Conservation (phyloP, 1,140 invertebrate genomes). For the Rhagoletis zephyria region DNA sequence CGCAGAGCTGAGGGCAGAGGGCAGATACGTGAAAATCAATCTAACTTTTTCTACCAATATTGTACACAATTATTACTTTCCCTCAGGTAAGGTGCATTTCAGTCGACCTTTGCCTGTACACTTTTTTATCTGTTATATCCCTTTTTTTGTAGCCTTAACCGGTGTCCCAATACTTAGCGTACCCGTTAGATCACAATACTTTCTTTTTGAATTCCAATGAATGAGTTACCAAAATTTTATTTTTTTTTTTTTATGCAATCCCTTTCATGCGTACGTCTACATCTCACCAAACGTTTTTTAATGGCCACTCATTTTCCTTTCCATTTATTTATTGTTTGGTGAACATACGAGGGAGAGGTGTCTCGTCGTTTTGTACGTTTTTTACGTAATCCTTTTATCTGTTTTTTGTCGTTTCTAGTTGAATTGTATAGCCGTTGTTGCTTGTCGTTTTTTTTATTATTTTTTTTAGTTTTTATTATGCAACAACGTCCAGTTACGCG, state of each 20-base stretch:
- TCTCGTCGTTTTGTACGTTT: conserved; percentile 2
- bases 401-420: not conserved
- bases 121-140: not conserved
- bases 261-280: not conserved
- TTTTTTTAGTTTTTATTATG: conserved; percentile 8
- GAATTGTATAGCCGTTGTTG: not conserved
- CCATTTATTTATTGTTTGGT: not conserved
- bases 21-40: too few relatives aligned
- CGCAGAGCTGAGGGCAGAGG: too few relatives aligned
- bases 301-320: not conserved
- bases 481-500: conserved; percentile 33
- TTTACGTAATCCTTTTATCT: conserved; percentile 48
- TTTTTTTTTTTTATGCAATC: conserved; percentile 1
- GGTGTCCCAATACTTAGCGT: not conserved
- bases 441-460: not conserved
- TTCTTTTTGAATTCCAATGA: conserved; percentile 23
- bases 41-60: too few relatives aligned
- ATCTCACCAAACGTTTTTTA: not conserved
- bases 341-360: not conserved
- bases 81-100: not conserved
- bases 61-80: not conserved
- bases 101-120: not conserved
- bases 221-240: not conserved
- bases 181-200: conserved; percentile 23
- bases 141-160: not conserved